A percentile compares a stretch with the other conserved stretches of the same genome.
These are phyloP conservation scores for Empis livida DNA, from an alignment of 2,888 invertebrate species.

Conservation along the genomic window DNA sequence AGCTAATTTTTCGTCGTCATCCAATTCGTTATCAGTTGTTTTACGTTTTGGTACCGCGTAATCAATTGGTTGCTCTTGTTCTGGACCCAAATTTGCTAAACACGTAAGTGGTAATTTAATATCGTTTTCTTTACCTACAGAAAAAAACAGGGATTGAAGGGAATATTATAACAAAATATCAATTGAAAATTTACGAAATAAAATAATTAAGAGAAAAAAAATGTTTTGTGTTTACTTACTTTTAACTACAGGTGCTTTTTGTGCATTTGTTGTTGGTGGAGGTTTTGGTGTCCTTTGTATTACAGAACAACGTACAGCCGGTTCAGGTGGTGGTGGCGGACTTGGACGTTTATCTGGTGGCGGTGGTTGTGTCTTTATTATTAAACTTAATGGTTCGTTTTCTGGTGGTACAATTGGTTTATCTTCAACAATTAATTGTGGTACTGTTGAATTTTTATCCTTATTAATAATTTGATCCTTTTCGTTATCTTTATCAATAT, in stretches of 20 bases:
- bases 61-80: slow-evolving; percentile 79
- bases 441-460: slow-evolving; percentile 37
- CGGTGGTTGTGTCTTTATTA: slow-evolving; percentile 37
- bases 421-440: slow-evolving; percentile 46
- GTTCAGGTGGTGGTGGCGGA: slow-evolving; percentile 52
- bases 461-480: slow-evolving; percentile 19
- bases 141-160: too few species aligned
- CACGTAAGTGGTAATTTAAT: slow-evolving; percentile 41
- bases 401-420: slow-evolving; percentile 49
- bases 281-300: slow-evolving; percentile 63
- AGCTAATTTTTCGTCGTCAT: slow-evolving; percentile 18
- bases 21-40: slow-evolving; percentile 29
- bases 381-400: slow-evolving; percentile 44
- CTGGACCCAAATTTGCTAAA: slow-evolving; percentile 42
- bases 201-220: too few species aligned
- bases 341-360: slow-evolving; percentile 32
- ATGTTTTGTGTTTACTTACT: slow-evolving; percentile 19
- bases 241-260: slow-evolving; percentile 10
- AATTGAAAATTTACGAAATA: too few species aligned
- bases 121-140: slow-evolving; percentile 22
- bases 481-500: slow-evolving; percentile 1
- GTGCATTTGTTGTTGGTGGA: slow-evolving; percentile 6
- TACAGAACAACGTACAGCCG: slow-evolving; percentile 61
- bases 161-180: too few species aligned
- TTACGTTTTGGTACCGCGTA: slow-evolving; percentile 75